phyloP scores from a whole-genome alignment of 2,888 invertebrate species.

The Conops quadrifasciatus region DNA sequence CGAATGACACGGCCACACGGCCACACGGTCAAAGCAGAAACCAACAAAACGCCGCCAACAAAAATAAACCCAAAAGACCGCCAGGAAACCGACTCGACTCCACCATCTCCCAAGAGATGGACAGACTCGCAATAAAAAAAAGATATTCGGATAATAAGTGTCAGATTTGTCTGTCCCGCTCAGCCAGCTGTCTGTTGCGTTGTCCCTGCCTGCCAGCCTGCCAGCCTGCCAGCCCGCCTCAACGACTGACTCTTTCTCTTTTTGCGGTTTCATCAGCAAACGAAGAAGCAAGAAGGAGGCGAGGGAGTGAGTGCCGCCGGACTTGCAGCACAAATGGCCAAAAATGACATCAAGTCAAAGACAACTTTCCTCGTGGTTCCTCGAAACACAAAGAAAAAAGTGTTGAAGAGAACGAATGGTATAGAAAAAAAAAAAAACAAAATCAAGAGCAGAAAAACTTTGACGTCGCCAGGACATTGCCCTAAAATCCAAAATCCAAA shows the following conservation, averaged over 20 bases:
- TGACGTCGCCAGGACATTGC: slow-evolving; percentile 51
- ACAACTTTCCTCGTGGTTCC: not conserved
- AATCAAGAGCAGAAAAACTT: slow-evolving; percentile 39
- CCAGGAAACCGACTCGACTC: not conserved
- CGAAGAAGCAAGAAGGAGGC: not conserved
- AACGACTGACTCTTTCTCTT: no score
- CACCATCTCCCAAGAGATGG: not conserved
- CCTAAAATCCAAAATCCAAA: slow-evolving; percentile 53
- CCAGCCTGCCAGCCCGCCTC: no score
- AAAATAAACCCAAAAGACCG: not conserved
- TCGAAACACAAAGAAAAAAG: not conserved
- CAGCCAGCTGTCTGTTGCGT: slow-evolving; percentile 33
- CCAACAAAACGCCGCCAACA: no score
- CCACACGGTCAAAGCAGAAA: no score
- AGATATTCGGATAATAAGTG: slow-evolving; percentile 54
- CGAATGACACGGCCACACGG: no score
- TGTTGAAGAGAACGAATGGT: slow-evolving; percentile 19
- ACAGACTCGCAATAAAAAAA: slow-evolving; percentile 35
- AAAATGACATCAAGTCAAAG: not conserved
- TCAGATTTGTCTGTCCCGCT: slow-evolving; percentile 47
- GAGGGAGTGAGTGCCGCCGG: not conserved
- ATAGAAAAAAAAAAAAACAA: slow-evolving; percentile 39
- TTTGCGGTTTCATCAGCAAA: slow-evolving; percentile 13
- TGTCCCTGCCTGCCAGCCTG: not conserved
- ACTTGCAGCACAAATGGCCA: not conserved